A percentile compares a stretch with the other conserved stretches of the same genome.
Evolutionary conservation across 2,113 vertebrate species (phyloP).

Genomic region (Penelope pileata): DNA sequence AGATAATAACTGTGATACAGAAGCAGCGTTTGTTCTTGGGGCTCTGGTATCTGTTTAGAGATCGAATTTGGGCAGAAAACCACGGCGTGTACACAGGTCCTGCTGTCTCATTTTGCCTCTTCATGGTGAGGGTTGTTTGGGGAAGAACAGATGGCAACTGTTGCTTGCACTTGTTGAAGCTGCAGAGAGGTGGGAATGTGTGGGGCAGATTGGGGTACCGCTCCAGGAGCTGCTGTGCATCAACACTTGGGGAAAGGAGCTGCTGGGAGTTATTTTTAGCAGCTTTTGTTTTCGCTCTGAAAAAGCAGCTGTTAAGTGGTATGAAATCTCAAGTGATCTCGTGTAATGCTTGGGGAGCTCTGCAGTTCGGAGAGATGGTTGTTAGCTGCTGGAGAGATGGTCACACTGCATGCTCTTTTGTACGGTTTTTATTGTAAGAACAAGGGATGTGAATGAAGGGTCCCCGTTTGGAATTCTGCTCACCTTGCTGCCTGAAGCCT

Average conservation of each 20-base stretch:
- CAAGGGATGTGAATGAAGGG: background rate
- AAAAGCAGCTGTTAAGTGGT: constrained; percentile 14
- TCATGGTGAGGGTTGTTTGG: background rate
- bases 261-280: constrained; percentile 38
- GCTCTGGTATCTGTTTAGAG: background rate
- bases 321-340: background rate
- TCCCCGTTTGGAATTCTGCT: background rate
- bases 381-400: background rate
- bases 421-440: background rate
- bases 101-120: background rate
- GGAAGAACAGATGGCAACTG: background rate
- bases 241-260: background rate
- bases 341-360: background rate
- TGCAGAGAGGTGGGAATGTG: background rate
- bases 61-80: background rate
- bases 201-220: background rate
- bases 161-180: background rate
- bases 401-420: background rate
- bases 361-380: background rate
- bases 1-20: no score
- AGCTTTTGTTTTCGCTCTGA: constrained; percentile 25
- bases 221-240: background rate
- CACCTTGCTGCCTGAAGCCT: background rate
- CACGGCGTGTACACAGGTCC: background rate
- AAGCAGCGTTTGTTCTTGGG: background rate